A percentile compares a stretch with the other conserved stretches of the same genome.
Conservation (phyloP, 1,140 invertebrate genomes). For the Elysia chlorotica region DNA sequence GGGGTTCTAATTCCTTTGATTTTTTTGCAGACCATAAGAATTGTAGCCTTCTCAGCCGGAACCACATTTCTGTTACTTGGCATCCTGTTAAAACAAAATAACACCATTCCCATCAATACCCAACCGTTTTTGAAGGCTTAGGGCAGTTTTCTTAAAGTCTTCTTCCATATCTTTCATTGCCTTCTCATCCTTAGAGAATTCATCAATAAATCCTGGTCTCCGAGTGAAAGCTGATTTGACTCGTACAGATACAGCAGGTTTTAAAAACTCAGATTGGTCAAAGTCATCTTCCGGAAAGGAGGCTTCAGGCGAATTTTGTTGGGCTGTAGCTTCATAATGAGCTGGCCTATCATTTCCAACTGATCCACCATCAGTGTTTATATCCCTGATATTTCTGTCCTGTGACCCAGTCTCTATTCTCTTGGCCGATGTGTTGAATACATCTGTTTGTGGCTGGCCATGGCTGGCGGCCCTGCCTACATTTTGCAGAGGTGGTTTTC, state of each 20-base stretch:
- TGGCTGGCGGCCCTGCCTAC: background rate
- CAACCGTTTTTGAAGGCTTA: slow-evolving; percentile 14
- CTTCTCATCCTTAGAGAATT: slow-evolving; percentile 17
- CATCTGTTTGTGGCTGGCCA: background rate
- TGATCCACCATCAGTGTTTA: background rate
- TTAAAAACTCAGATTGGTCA: too few relatives aligned
- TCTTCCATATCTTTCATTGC: slow-evolving; percentile 1
- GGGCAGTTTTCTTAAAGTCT: slow-evolving; percentile 14
- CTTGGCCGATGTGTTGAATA: background rate
- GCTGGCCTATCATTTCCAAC: background rate
- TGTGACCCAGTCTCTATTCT: background rate
- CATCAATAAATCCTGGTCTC: slow-evolving; percentile 10
- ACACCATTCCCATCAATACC: slow-evolving; percentile 13
- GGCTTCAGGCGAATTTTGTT: background rate
- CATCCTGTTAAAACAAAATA: too few relatives aligned
- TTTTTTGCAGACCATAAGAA: too few relatives aligned
- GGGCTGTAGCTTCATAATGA: background rate
- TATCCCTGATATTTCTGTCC: background rate
- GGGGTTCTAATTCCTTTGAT: too few relatives aligned
- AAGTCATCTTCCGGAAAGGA: background rate
- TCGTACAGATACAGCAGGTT: background rate
- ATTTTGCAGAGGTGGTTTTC: too few relatives aligned
- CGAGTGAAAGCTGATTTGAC: slow-evolving; percentile 4
- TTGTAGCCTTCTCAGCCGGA: too few relatives aligned
- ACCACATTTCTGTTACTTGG: too few relatives aligned